Base-by-base conservation (phyloP, 2,797 vertebrate genomes). In the Loriculus beryllinus region DNA sequence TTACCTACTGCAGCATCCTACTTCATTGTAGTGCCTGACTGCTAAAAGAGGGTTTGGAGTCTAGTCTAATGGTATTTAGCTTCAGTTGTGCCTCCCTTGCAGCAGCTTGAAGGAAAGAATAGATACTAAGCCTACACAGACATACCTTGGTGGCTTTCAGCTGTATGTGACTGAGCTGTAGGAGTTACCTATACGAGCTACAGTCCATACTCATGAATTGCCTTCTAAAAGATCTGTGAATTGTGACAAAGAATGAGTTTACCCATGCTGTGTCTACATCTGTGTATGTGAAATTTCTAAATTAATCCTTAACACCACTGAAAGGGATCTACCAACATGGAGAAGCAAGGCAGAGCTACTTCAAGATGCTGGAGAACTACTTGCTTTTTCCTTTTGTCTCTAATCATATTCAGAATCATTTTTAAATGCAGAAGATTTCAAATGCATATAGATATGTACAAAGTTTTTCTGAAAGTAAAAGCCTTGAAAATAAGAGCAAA, bases 371-470 rank as follows among this genome's bases (percentile, higher is more conserved):
- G 16, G 37, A 48, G 17, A 63, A 26, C 10, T 12, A 3, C 12
- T 20, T 68, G 16, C 4, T 82, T 12, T 37, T 85, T 76, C 20
- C 3, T 82, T 82, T 79, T 82, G 7, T 31, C 12, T 80, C 12
- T 37, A 39, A 23, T 69, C 1, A 10, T 80, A 29, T 72, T 62
- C 33, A 63, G 31, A 28, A n/a, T 39, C 15, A 7, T 22, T 72
- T 86, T 74, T 49, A 90, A 82, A 65, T 57, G 26, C 6, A 49
- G 42, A 80, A 23, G 22, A 9, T 25, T 31, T 6, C 14, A 87
- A 47, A 62, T 42, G 18, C 1, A 7, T 42, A 57, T 2, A 69
- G 15, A 28, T 22, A 64, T 0, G 1, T 23, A 45, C 15, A n/a
- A 48, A 26, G 18, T 4, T 79, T 77, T 51, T 54, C 56, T 16